phyloP scores from a whole-genome alignment of 1,140 invertebrate species.

The Apolygus lucorum region DNA sequence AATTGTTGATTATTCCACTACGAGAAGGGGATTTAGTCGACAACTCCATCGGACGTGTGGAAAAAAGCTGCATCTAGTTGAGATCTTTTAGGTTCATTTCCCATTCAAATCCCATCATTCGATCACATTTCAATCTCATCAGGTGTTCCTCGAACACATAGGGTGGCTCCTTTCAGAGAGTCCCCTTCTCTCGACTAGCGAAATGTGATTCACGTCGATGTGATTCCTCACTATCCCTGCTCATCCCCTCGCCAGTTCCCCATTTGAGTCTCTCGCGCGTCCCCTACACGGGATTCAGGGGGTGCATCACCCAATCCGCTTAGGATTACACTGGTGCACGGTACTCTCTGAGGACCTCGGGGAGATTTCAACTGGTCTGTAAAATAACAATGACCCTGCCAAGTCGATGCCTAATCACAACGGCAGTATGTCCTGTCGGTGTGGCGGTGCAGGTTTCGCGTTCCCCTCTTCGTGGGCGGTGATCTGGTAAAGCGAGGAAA shows the following conservation, averaged over 20 bases:
- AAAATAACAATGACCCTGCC: slow-evolving; percentile 11
- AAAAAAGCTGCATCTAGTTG: too few species aligned
- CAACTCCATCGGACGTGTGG: too few species aligned
- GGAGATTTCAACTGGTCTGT: slow-evolving; percentile 6
- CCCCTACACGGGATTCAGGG: not conserved
- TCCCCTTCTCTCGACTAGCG: not conserved
- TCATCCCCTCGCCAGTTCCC: not conserved
- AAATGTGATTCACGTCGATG: slow-evolving; percentile 12
- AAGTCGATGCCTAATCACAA: not conserved
- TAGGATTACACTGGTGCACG: slow-evolving; percentile 13
- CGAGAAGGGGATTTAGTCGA: too few species aligned
- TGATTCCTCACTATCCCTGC: slow-evolving; percentile 4
- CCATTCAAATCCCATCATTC: slow-evolving; percentile 9
- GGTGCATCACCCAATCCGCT: not conserved
- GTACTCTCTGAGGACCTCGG: not conserved
- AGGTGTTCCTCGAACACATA: not conserved
- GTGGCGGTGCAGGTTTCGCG: not conserved
- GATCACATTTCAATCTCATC: slow-evolving; percentile 16
- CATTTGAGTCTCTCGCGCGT: not conserved
- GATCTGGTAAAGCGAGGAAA: not conserved
- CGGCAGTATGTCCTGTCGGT: not conserved
- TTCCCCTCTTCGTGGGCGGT: not conserved
- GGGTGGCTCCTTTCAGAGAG: not conserved
- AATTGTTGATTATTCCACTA: too few species aligned
- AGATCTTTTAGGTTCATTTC: too few species aligned